Evolutionary conservation across 2,888 invertebrate species (phyloP).

Genomic region (Chrysomela aeneicollis): DNA sequence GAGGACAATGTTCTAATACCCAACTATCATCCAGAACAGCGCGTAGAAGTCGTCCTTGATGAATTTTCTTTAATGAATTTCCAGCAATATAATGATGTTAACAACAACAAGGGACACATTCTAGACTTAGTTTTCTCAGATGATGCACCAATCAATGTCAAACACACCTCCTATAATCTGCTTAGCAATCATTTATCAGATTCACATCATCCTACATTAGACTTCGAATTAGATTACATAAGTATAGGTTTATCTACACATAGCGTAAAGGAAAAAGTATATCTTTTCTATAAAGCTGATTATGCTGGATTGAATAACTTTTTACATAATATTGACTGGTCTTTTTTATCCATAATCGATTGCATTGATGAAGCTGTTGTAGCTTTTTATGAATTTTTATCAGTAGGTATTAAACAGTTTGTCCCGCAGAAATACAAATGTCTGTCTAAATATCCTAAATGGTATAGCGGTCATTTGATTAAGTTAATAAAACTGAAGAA

Average conservation of each 20-base stretch:
- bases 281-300: constrained; percentile 5
- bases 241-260: background rate
- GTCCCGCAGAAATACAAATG: background rate
- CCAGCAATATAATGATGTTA: constrained; percentile 11
- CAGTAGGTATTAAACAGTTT: too few species aligned
- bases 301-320: background rate
- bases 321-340: background rate
- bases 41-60: constrained; percentile 9
- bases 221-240: background rate
- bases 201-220: background rate
- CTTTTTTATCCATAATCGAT: too few species aligned
- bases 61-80: background rate
- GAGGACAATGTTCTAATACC: background rate
- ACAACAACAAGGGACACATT: background rate
- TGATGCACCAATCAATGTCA: background rate
- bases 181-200: background rate
- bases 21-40: constrained; percentile 9
- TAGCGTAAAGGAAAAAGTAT: background rate
- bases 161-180: constrained; percentile 3
- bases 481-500: background rate
- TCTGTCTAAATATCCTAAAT: background rate
- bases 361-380: too few species aligned
- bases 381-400: too few species aligned
- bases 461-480: background rate
- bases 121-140: constrained; percentile 12